Conservation (phyloP, 1,140 invertebrate genomes). For the Laupala kohalensis region DNA sequence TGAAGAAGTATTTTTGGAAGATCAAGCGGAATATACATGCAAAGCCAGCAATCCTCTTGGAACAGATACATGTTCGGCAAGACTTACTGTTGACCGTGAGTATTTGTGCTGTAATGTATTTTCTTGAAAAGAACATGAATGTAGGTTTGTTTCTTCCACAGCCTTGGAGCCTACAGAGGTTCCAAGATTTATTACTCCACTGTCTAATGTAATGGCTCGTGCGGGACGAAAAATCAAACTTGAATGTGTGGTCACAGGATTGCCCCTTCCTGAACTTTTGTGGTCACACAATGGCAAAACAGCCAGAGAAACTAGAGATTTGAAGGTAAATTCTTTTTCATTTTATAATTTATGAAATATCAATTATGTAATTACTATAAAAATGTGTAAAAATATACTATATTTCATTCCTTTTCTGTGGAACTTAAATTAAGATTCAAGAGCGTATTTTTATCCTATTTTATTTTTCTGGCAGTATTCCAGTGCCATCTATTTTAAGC, state of each 20-base stretch:
- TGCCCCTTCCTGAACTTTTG: constrained; percentile 39
- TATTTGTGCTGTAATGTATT: constrained; percentile 7
- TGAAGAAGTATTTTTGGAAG: constrained; percentile 40
- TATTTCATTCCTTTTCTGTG: too few species aligned
- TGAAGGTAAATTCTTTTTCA: too few species aligned
- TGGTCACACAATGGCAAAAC: constrained; percentile 58
- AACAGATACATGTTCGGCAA: constrained; percentile 40
- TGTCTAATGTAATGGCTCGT: constrained; percentile 47
- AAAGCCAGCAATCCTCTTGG: constrained; percentile 56
- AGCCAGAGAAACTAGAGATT: constrained; percentile 35
- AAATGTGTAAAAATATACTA: too few species aligned
- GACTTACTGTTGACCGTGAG: constrained; percentile 38
- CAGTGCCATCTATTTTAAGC: too few species aligned
- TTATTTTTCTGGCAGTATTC: too few species aligned
- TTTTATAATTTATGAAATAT: too few species aligned
- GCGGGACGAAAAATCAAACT: constrained; percentile 51
- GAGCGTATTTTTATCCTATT: too few species aligned
- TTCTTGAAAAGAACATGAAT: neutral
- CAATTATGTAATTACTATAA: too few species aligned
- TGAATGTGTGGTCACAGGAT: constrained; percentile 48
- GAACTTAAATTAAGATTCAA: too few species aligned
- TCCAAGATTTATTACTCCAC: constrained; percentile 37
- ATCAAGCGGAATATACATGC: constrained; percentile 49
- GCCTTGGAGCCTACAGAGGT: constrained; percentile 34
- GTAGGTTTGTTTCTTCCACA: constrained; percentile 23